A percentile compares a stretch with the other conserved stretches of the same genome.
Evolutionary conservation across 2,113 vertebrate genomes (phyloP).

Genomic region (Alligator sinensis): DNA sequence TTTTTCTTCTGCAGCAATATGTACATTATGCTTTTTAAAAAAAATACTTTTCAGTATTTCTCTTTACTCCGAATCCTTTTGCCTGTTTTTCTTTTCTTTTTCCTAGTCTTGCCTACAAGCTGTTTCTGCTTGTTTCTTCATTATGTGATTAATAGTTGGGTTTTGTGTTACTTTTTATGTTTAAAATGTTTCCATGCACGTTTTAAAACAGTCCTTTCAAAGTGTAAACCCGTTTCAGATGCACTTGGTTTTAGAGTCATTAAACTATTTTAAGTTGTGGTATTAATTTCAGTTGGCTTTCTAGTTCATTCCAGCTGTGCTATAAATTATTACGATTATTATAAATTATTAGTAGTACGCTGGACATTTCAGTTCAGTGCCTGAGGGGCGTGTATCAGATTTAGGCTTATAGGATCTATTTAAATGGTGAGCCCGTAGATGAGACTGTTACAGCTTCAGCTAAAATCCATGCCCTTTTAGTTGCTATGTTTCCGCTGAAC

Average conservation of each 20-base stretch:
- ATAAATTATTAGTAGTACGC: not conserved
- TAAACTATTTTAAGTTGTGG: not conserved
- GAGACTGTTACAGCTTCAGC: not conserved
- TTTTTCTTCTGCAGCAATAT: constrained; percentile 5
- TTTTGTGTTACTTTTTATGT: not conserved
- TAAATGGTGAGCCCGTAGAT: not conserved
- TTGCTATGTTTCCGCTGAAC: not conserved
- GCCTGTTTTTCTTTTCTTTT: not conserved
- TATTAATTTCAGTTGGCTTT: not conserved
- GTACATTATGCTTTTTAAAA: not conserved
- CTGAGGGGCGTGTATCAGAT: not conserved
- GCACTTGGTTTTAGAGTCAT: not conserved
- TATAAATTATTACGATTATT: not conserved
- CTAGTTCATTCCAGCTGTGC: not conserved
- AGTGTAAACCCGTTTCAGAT: not conserved
- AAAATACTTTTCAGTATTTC: not conserved
- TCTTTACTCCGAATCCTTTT: not conserved
- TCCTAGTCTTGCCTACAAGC: not conserved
- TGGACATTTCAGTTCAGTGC: not conserved
- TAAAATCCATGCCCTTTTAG: not conserved
- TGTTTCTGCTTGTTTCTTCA: not conserved
- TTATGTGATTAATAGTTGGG: not conserved
- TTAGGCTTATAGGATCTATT: not conserved
- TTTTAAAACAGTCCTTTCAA: not conserved
- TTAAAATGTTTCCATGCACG: not conserved